Conservation (phyloP, 2,888 invertebrate genomes). For the Drosophila leonis region DNA sequence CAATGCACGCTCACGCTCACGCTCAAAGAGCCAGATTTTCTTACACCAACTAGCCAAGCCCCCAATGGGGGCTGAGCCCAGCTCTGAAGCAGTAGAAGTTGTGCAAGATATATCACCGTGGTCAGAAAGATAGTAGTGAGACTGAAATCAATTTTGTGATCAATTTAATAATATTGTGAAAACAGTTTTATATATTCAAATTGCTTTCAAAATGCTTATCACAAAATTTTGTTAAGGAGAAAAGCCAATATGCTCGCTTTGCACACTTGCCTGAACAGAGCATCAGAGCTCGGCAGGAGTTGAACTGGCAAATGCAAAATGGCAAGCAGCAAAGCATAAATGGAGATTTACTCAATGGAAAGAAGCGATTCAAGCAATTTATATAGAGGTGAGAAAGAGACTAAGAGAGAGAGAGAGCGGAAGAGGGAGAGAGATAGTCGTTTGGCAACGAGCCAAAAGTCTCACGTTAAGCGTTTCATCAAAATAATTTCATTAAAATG, state of each 20-base stretch:
- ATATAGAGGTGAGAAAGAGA: neutral
- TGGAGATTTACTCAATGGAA: constrained; percentile 25
- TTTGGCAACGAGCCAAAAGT: constrained; percentile 24
- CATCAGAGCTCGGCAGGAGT: neutral
- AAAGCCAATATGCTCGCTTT: neutral
- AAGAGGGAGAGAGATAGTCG: neutral
- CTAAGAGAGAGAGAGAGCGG: neutral
- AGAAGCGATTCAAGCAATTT: constrained; percentile 21
- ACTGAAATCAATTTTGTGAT: too few relatives aligned
- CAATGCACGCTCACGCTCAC: neutral
- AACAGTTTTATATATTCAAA: too few relatives aligned
- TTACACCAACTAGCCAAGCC: neutral
- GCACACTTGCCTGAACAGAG: neutral
- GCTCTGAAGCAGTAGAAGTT: too few relatives aligned
- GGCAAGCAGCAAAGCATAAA: constrained; percentile 25
- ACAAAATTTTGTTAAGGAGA: too few relatives aligned
- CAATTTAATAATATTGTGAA: too few relatives aligned
- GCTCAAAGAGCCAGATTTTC: neutral
- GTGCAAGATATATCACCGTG: too few relatives aligned
- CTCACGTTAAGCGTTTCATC: constrained; percentile 31
- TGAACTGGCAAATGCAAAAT: constrained; percentile 9
- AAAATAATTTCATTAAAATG: constrained; percentile 35
- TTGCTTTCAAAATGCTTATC: too few relatives aligned
- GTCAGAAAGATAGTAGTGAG: too few relatives aligned
- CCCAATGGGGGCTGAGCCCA: too few relatives aligned